Conservation (phyloP, 2,888 invertebrate genomes). For the Hermaeophaga mercurialis region DNA sequence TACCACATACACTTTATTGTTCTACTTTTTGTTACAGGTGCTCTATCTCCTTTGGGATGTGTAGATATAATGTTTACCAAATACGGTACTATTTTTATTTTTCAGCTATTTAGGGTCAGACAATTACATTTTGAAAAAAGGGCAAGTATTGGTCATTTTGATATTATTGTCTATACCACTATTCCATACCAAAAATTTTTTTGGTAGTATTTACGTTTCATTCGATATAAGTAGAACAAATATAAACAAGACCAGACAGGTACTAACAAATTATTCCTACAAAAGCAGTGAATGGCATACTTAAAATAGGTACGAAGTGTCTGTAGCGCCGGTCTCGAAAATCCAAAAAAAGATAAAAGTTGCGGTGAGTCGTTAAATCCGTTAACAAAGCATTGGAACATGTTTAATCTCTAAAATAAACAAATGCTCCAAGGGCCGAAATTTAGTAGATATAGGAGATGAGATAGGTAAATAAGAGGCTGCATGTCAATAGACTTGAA, state of each 20-base stretch:
- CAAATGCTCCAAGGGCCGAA: constrained; percentile 32
- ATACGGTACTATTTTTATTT: no score
- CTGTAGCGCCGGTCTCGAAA: constrained; percentile 8
- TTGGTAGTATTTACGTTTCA: no score
- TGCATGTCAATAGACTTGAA: constrained; percentile 34
- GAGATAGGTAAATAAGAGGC: constrained; percentile 35
- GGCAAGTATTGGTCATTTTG: no score
- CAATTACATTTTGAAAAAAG: no score
- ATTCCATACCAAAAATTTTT: neutral
- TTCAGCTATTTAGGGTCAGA: no score
- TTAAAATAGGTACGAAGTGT: neutral
- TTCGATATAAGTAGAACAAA: neutral
- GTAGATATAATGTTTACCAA: no score
- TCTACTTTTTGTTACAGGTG: no score
- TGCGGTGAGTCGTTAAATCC: constrained; percentile 31
- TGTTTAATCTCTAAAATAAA: constrained; percentile 33
- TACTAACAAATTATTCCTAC: constrained; percentile 9
- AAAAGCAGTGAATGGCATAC: constrained; percentile 2
- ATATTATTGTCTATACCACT: neutral
- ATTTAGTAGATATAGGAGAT: constrained; percentile 32
- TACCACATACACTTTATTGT: no score
- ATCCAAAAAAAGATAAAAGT: constrained; percentile 19
- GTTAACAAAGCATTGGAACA: constrained; percentile 32
- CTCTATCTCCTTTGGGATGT: no score
- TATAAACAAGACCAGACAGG: constrained; percentile 10